Conservation (phyloP, 2,888 invertebrate species). For the Thyatira batis region DNA sequence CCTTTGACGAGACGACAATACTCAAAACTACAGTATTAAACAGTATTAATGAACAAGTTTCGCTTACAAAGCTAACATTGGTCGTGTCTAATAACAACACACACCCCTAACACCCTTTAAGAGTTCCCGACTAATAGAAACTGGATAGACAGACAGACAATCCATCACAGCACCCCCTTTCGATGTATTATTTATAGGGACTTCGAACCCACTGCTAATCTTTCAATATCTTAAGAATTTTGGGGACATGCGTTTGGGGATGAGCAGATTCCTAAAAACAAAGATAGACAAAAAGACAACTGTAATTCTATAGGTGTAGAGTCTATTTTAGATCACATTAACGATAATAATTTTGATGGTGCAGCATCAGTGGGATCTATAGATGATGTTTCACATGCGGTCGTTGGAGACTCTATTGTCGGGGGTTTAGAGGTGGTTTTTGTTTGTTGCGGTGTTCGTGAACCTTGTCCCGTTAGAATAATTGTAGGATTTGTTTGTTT, state of each 20-base stretch:
- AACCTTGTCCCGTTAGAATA: slow-evolving; percentile 60
- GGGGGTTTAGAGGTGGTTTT: slow-evolving; percentile 44
- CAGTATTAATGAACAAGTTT: slow-evolving; percentile 69
- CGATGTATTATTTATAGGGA: slow-evolving; percentile 81
- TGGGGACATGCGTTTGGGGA: slow-evolving; percentile 63
- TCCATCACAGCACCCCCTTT: slow-evolving; percentile 74
- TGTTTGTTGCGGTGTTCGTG: slow-evolving; percentile 22
- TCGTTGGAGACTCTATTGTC: slow-evolving; percentile 30
- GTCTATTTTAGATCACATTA: slow-evolving; percentile 15
- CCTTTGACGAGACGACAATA: slow-evolving; percentile 58
- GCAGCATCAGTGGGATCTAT: slow-evolving; percentile 27
- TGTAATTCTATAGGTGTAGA: slow-evolving; percentile 21
- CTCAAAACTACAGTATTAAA: slow-evolving; percentile 41
- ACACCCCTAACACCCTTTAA: slow-evolving; percentile 78
- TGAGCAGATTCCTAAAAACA: slow-evolving; percentile 32
- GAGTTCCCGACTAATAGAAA: slow-evolving; percentile 80
- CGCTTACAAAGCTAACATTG: slow-evolving; percentile 74
- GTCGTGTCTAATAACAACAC: slow-evolving; percentile 68
- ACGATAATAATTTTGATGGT: slow-evolving; percentile 11
- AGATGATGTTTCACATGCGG: slow-evolving; percentile 8
- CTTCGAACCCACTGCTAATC: slow-evolving; percentile 78
- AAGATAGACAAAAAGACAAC: slow-evolving; percentile 17
- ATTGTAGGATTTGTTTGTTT: slow-evolving; percentile 80
- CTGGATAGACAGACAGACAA: slow-evolving; percentile 75
- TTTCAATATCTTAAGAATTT: slow-evolving; percentile 81